Percentiles rank a stretch among this genome's conserved stretches.
Conservation (phyloP, 92 coral and sea anemone species). For the Parazoanthus darwini region DNA sequence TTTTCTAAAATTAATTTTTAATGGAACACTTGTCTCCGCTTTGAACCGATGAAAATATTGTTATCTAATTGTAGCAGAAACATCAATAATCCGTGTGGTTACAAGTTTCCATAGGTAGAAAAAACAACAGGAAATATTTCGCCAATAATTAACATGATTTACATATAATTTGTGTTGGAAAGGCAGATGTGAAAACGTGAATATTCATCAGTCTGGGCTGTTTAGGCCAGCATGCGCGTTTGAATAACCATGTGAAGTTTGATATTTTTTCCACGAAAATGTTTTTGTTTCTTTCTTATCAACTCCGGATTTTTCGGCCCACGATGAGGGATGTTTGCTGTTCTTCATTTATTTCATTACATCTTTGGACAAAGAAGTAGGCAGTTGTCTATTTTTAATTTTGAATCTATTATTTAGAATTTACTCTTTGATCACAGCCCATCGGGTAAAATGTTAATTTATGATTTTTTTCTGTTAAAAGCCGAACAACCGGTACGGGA, state of each 20-base stretch:
- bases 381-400: constrained; percentile 7
- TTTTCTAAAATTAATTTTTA: constrained; percentile 13
- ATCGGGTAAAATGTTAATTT: constrained; percentile 37
- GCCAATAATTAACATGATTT: background rate
- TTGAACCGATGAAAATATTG: constrained; percentile 23
- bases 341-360: constrained; percentile 57
- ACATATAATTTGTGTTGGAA: background rate
- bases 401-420: constrained; percentile 15
- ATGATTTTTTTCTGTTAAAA: constrained; percentile 30
- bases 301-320: background rate
- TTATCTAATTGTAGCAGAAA: constrained; percentile 7
- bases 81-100: constrained; percentile 4
- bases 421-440: constrained; percentile 37
- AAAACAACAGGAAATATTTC: constrained; percentile 24
- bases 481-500: constrained; percentile 14
- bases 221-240: background rate
- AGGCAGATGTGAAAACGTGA: constrained; percentile 25
- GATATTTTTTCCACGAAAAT: background rate
- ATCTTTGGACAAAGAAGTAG: constrained; percentile 53
- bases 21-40: constrained; percentile 14
- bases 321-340: constrained; percentile 58
- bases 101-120: constrained; percentile 7
- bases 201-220: constrained; percentile 13
- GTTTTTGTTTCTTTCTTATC: background rate
- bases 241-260: background rate